Evolutionary conservation across 2,888 invertebrate species (phyloP).

Genomic region (Chymomyza fuscimana): DNA sequence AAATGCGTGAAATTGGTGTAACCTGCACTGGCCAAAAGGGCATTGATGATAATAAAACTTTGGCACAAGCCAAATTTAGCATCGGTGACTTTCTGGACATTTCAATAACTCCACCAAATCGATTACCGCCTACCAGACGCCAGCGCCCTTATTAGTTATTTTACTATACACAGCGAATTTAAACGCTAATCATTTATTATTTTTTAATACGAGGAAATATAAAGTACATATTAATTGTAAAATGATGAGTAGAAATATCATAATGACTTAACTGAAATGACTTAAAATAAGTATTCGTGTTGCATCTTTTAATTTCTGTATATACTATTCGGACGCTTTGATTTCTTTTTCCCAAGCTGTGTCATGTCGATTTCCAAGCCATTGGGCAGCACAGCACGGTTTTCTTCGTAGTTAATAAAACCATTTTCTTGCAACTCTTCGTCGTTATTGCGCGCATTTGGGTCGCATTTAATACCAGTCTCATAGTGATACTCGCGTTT

Average conservation of each 20-base stretch:
- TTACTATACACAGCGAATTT: conserved; percentile 1
- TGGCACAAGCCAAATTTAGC: conserved; percentile 91
- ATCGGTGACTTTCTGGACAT: conserved; percentile 99
- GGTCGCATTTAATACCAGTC: conserved; percentile 86
- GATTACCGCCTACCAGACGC: conserved; percentile 86
- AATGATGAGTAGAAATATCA: conserved; percentile 57
- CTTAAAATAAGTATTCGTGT: conserved; percentile 38
- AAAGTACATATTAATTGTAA: conserved; percentile 51
- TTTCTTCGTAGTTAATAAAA: conserved; percentile 87
- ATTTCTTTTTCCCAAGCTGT: conserved; percentile 85
- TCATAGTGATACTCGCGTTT: conserved; percentile 91
- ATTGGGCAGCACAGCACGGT: conserved; percentile 86
- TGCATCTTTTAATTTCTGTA: conserved; percentile 71
- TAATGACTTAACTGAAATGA: conserved; percentile 55
- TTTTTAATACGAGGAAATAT: conserved; percentile 59
- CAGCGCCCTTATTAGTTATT: conserved; percentile 81
- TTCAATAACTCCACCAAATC: conserved; percentile 92
- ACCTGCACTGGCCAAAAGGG: conserved; percentile 96
- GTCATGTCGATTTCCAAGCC: conserved; percentile 86
- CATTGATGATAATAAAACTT: conserved; percentile 95
- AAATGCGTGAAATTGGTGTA: conserved; percentile 96
- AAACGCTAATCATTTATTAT: conserved; percentile 56
- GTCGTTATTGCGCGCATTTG: conserved; percentile 80
- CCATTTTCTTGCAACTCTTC: conserved; percentile 82
- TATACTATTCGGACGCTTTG: conserved; percentile 83